Conservation (phyloP, 2,797 vertebrate genomes). For the Carapus acus region DNA sequence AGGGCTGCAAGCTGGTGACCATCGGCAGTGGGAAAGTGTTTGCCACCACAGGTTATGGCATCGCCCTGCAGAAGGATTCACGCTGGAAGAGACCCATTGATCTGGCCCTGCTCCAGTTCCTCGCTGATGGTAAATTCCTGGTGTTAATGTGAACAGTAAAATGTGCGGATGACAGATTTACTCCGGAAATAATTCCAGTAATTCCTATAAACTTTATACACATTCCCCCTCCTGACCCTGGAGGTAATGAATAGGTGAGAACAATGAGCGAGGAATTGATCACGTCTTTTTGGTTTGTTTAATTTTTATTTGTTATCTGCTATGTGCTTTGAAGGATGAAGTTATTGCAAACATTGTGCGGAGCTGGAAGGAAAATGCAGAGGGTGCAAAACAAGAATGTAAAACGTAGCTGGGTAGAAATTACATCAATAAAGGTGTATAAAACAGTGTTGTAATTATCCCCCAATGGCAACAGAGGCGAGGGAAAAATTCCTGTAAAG, state of each 20-base stretch:
- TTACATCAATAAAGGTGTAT: conserved; percentile 5
- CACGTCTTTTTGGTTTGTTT: too few species aligned
- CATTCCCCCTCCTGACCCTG: not conserved
- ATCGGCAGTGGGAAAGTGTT: conserved; percentile 98
- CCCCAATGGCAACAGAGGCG: too few species aligned
- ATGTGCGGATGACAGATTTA: not conserved
- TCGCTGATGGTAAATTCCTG: conserved; percentile 82
- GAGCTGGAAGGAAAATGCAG: not conserved
- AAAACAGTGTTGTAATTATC: conserved; percentile 7
- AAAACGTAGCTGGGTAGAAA: not conserved
- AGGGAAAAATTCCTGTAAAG: too few species aligned
- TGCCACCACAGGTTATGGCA: conserved; percentile 94
- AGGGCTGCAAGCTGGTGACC: conserved; percentile 97
- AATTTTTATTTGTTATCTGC: not conserved
- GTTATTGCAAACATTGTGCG: too few species aligned
- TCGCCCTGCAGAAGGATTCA: conserved; percentile 95
- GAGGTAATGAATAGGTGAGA: not conserved
- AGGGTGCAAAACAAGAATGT: conserved; percentile 1
- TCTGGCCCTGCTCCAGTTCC: conserved; percentile 92
- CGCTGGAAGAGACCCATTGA: conserved; percentile 93
- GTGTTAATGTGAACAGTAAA: not conserved
- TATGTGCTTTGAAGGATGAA: not conserved
- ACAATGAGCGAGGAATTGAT: not conserved
- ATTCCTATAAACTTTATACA: not conserved
- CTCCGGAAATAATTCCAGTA: not conserved